Evolutionary conservation across 2,888 invertebrate genomes (phyloP), one percentile per base, ranked within the genome.

Genomic region (Pterobdella sp.): DNA sequence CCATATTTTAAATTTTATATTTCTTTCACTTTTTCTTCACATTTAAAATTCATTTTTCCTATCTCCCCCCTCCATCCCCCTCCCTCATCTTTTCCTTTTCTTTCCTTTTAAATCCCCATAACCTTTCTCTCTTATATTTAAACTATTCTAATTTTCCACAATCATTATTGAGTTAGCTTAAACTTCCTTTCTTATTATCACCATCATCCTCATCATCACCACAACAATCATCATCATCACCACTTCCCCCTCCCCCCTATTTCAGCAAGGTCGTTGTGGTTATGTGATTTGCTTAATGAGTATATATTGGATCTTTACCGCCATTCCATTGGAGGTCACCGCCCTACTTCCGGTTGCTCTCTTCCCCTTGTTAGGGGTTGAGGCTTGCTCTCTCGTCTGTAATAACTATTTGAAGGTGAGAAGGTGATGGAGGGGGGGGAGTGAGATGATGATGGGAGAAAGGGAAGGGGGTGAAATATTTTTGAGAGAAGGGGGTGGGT

Each of bases 311-410:
- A 78, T 81, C 65, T 78, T 81, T 26, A 81, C 82, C 72, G 78
- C 79, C 4, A 73, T 82, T n/a, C 82, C 82, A 0, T 79, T 82
- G 2, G 77, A 80, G 4, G 81, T 80, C 26, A 82, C 82, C n/a
- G 77, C 81, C 63, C 74, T 82, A n/a, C 73, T 82, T 29, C 82
- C 82, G 14, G 77, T 81, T 3, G 76, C 81, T 32, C 75, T 82
- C 36, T 81, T 81, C 71, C 82, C 82, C 0, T 71, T 80, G 32
- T 79, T 82, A 29, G 81, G 82, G 0, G 78, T 82, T 14, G 79
- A 80, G 78, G 75, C 77, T 1, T 80, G 80, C n/a, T 75, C 77
- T 56, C 76, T 77, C 52, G 77, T 80, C n/a, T 80, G 81, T 73
- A 74, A 74, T 63, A 78, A 79, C 63, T 82, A 81, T 74, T 78